A percentile compares a stretch with the other conserved stretches of the same genome.
These are phyloP conservation scores for Platycnemis pennipes DNA, from an alignment of 2,888 invertebrate genomes.

Conservation along the genomic window DNA sequence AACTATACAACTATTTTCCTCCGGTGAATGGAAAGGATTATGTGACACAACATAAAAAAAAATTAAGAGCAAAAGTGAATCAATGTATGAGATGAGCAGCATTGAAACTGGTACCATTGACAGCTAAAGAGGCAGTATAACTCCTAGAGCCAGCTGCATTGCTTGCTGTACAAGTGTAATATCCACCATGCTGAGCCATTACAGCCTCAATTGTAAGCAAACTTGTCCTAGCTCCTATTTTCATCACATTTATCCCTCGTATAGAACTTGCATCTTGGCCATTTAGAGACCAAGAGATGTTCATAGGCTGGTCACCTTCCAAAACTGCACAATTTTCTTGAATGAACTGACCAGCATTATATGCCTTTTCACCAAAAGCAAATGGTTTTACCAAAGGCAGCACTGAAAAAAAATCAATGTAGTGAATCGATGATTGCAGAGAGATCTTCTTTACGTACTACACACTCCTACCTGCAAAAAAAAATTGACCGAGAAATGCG, in stretches of 20 bases:
- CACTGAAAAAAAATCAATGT: constrained; percentile 73
- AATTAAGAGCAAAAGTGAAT: constrained; percentile 11
- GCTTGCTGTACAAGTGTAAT: constrained; percentile 86
- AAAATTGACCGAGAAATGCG: not conserved
- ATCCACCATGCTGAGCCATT: constrained; percentile 86
- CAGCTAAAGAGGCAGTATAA: constrained; percentile 84
- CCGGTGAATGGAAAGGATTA: not conserved
- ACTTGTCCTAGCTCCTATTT: constrained; percentile 83
- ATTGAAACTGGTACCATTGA: constrained; percentile 83
- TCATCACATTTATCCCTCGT: constrained; percentile 78
- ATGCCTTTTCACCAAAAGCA: constrained; percentile 75
- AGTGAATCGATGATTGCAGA: constrained; percentile 58
- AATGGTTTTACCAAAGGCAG: constrained; percentile 76
- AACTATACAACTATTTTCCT: not conserved
- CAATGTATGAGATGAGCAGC: constrained; percentile 40
- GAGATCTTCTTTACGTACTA: not conserved
- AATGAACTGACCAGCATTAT: constrained; percentile 75
- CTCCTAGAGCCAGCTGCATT: constrained; percentile 86
- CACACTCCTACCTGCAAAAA: constrained; percentile 1
- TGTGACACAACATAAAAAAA: constrained; percentile 28
- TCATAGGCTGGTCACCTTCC: constrained; percentile 78
- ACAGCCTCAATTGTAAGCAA: constrained; percentile 86
- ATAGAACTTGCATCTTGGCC: constrained; percentile 75
- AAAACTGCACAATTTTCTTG: constrained; percentile 75
- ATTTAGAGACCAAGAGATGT: constrained; percentile 79